Percentiles rank a stretch among this genome's conserved stretches.
These are phyloP conservation scores for Drosophila antonietae DNA, from an alignment of 2,888 invertebrate species.

Conservation along the genomic window DNA sequence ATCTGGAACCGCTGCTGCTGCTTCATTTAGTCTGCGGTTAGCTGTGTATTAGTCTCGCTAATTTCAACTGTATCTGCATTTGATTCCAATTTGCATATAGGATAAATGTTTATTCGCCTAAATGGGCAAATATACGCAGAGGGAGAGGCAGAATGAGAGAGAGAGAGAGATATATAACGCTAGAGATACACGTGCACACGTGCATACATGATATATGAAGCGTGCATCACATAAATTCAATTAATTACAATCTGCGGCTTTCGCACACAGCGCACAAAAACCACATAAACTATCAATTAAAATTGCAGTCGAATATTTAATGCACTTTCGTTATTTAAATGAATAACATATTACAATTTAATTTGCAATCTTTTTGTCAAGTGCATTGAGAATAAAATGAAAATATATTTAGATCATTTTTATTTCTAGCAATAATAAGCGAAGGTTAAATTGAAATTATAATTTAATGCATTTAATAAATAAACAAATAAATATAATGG, in stretches of 20 bases:
- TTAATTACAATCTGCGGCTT: constrained; percentile 69
- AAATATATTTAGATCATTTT: background rate
- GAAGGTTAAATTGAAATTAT: too few relatives aligned
- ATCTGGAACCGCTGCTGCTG: background rate
- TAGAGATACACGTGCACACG: background rate
- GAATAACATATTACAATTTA: background rate
- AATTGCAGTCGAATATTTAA: background rate
- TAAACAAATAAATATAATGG: too few relatives aligned
- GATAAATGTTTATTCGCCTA: constrained; percentile 40
- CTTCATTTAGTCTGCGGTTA: constrained; percentile 39
- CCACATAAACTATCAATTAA: constrained; percentile 1
- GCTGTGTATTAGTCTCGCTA: constrained; percentile 42
- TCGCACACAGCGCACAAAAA: constrained; percentile 18
- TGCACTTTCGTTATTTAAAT: constrained; percentile 5
- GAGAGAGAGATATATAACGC: background rate
- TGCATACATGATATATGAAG: constrained; percentile 26
- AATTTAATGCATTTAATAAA: too few relatives aligned
- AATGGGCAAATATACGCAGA: constrained; percentile 1
- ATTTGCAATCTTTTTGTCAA: background rate
- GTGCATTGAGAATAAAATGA: background rate
- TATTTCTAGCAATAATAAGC: too few relatives aligned
- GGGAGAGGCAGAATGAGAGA: background rate
- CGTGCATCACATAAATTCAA: constrained; percentile 52
- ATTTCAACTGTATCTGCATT: constrained; percentile 46
- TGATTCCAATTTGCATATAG: constrained; percentile 54